These are phyloP conservation scores for Labroides dimidiatus DNA, from an alignment of 2,797 vertebrate species.

Conservation along the genomic window DNA sequence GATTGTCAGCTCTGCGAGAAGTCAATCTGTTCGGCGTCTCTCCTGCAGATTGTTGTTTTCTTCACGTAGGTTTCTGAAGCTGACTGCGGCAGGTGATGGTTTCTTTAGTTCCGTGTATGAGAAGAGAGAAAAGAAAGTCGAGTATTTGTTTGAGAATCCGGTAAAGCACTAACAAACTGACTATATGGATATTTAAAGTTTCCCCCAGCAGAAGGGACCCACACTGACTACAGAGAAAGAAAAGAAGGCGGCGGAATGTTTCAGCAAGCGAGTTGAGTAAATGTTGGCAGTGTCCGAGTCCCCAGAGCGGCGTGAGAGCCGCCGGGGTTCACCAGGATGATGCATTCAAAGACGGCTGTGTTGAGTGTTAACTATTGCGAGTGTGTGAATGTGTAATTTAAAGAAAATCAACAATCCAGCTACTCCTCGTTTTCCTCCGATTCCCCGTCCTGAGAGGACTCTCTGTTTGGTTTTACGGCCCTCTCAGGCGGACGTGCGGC, in stretches of 20 bases:
- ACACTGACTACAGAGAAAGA: slow-evolving; percentile 74
- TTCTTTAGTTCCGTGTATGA: slow-evolving; percentile 52
- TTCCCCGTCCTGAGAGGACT: slow-evolving; percentile 53
- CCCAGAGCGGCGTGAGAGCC: slow-evolving; percentile 82
- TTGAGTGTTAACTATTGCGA: slow-evolving; percentile 59
- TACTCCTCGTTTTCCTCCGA: slow-evolving; percentile 65
- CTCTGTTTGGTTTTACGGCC: slow-evolving; percentile 22
- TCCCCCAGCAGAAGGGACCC: slow-evolving; percentile 46
- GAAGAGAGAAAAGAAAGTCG: slow-evolving; percentile 50
- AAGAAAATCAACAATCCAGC: slow-evolving; percentile 82
- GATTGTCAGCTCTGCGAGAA: slow-evolving; percentile 74
- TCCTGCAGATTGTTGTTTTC: slow-evolving; percentile 79
- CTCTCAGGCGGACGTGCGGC: slow-evolving; percentile 45
- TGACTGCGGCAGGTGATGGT: slow-evolving; percentile 74
- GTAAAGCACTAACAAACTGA: slow-evolving; percentile 63
- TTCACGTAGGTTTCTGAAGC: slow-evolving; percentile 71
- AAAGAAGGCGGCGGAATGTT: slow-evolving; percentile 53
- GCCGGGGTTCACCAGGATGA: slow-evolving; percentile 84
- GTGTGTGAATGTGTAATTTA: slow-evolving; percentile 74
- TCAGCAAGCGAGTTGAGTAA: slow-evolving; percentile 60
- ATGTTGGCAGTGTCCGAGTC: slow-evolving; percentile 84
- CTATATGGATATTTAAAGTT: slow-evolving; percentile 62
- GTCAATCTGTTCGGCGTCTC: slow-evolving; percentile 67
- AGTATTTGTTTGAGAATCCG: slow-evolving; percentile 54
- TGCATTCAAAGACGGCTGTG: slow-evolving; percentile 74